Base-by-base conservation (phyloP, 2,888 invertebrate genomes). In the Machimus rusticus region DNA sequence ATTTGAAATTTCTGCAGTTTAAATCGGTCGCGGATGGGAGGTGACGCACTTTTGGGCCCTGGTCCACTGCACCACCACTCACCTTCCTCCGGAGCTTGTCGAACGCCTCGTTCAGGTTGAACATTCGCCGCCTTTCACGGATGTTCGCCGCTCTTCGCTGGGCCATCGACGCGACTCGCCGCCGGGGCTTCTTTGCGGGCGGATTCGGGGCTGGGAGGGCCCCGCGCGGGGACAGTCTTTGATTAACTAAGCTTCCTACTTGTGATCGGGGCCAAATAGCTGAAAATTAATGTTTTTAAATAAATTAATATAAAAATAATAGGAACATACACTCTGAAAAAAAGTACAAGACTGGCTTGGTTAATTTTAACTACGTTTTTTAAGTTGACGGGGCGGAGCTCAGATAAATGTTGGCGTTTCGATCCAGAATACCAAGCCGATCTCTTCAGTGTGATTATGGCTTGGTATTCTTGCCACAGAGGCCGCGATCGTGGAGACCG, bases 61-160 rank as follows among this genome's bases (percentile, higher is more conserved):
- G 57, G 23, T 57, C 23, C 16, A n/a, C 0, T 5, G 9, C 37
- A n/a, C n/a, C n/a, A n/a, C n/a, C 16, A n/a, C 81, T 88, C 90
- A 96, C 97, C 94, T 98, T 98, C 90, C 98, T 94, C 37, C 99
- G 94, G 66, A 99, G 93, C 91, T 97, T 97, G 91, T 99, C 99
- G 91, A 99, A 99, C 0, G 98, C 98, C 92, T 98, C 98, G 92
- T 99, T 99, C 89, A 99, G 93, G 93, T 98, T 98, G 92, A 98
- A 98, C 98, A 99, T 99, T 89, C 99, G 94, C 31, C 98, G 94
- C 84, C 99, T 94, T 92, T 99, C 99, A 3, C 98, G 95, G 89
- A 98, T 98, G 93, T 98, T 98, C 37, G 98, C 98, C 0, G 98
- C 98, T 86, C 98, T 94, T 51, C 98, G 94, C 92, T 98, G 98